These are phyloP conservation scores for Thalpophila matura DNA, from an alignment of 2,888 invertebrate genomes.

Conservation along the genomic window DNA sequence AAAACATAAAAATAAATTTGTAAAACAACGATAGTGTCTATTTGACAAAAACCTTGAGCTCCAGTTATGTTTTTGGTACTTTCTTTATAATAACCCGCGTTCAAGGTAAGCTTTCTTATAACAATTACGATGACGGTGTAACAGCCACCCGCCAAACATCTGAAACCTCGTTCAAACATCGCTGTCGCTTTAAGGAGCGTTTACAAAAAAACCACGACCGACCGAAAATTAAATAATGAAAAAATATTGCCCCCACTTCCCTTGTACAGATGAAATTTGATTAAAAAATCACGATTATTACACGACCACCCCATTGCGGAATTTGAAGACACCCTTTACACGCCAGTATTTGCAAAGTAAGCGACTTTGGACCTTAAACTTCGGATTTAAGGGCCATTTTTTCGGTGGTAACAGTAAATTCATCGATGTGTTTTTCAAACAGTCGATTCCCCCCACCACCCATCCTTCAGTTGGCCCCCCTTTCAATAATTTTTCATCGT, in stretches of 20 bases:
- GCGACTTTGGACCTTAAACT: constrained; percentile 59
- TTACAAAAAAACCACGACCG: constrained; percentile 81
- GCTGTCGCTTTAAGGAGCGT: constrained; percentile 87
- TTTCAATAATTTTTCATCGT: constrained; percentile 91
- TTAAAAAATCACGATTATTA: constrained; percentile 92
- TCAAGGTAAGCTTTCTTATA: too few relatives aligned
- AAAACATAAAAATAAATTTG: too few relatives aligned
- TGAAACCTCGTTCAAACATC: constrained; percentile 84
- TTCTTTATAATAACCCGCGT: too few relatives aligned
- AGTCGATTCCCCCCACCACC: constrained; percentile 83
- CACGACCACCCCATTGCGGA: constrained; percentile 83
- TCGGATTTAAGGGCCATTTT: constrained; percentile 39
- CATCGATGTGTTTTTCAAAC: constrained; percentile 78
- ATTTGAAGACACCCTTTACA: constrained; percentile 70
- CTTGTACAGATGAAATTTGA: constrained; percentile 91
- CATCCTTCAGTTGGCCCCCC: constrained; percentile 81
- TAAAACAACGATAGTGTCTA: too few relatives aligned
- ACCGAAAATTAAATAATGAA: constrained; percentile 91
- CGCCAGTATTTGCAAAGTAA: constrained; percentile 30
- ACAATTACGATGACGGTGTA: constrained; percentile 70
- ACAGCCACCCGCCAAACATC: constrained; percentile 70
- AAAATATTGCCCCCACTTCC: constrained; percentile 90
- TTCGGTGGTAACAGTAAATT: constrained; percentile 58
- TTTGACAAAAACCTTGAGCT: too few relatives aligned
- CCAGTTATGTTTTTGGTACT: too few relatives aligned